A percentile compares a stretch with the other conserved stretches of the same genome.
phyloP scores from a whole-genome alignment of 2,113 vertebrate genomes.

The Neogobius melanostomus region DNA sequence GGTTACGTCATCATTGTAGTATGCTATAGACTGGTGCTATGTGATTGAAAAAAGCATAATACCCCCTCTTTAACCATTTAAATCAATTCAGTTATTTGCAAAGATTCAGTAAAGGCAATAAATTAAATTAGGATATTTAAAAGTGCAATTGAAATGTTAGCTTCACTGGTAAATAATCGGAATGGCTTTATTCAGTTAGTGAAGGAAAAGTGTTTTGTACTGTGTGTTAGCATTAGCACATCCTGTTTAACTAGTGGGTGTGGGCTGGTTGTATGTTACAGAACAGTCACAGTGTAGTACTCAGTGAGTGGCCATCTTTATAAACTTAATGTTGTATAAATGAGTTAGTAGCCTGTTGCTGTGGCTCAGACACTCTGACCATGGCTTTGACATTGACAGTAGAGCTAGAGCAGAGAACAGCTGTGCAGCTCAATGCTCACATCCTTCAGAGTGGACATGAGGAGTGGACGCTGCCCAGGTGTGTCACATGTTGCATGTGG shows the following conservation, averaged over 20 bases:
- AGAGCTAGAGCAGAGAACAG: background rate
- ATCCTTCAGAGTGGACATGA: background rate
- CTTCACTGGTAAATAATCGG: too few species aligned
- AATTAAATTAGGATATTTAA: too few species aligned
- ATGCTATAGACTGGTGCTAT: too few species aligned
- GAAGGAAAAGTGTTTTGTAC: background rate
- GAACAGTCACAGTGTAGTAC: background rate
- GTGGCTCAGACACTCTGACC: background rate
- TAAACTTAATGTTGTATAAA: background rate
- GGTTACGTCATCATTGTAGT: too few species aligned
- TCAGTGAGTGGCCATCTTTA: background rate
- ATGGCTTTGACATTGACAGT: constrained; percentile 5
- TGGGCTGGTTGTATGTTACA: background rate
- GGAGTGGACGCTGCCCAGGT: background rate
- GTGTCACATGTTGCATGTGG: constrained; percentile 22
- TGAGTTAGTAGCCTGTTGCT: background rate
- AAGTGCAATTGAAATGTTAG: background rate
- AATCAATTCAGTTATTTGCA: background rate
- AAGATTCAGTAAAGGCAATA: background rate
- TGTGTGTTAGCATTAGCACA: background rate
- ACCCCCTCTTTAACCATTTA: background rate
- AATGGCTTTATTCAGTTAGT: background rate
- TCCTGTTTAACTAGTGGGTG: background rate
- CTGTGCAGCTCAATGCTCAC: background rate
- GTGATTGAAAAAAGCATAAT: too few species aligned